Evolutionary conservation across 2,888 invertebrate genomes (phyloP), one percentile per base, ranked within the genome.

Genomic region (Byasa hedistus): DNA sequence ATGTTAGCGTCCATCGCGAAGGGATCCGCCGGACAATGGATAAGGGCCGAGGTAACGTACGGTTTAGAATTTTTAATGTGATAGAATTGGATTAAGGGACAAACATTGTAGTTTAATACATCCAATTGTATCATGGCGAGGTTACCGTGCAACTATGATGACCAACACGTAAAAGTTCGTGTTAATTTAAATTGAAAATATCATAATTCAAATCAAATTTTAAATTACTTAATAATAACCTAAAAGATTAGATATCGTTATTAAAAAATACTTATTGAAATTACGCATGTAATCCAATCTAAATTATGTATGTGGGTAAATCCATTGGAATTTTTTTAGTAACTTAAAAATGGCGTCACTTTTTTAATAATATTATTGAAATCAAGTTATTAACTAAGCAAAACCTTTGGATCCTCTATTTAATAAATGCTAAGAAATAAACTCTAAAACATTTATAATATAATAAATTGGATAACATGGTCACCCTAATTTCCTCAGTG

Each of bases 11-110:
- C 75, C 81, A 79, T 80, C 81, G 83, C 83, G 80, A 84, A 86
- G 75, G 81, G 81, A 79, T 76, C 74, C 71, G 60, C 36, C 67
- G 80, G 81, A 90, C 90, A 91, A 91, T 82, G 66, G 62, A 76
- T 77, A 79, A n/a, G n/a, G 52, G 51, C 74, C 78, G 77, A 77
- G 75, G 75, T 78, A 82, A 83, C 89, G 88, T 89, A 87, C 89
- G 89, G 76, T 77, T 75, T 69, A 69, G 74, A 77, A 77, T 73
- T 75, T 76, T 75, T 76, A 83, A 83, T 84, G 84, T 87, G 80
- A 80, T 82, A 73, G 88, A 87, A 91, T 90, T 90, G 90, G 89
- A 91, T 91, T 91, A 87, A 76, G 65, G 75, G 72, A 70, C 75
- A 79, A 80, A 82, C 82, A 82, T 82, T 80, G 75, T 74, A 71